Base-by-base conservation (phyloP, 1,140 invertebrate genomes). In the Papilio glaucus region DNA sequence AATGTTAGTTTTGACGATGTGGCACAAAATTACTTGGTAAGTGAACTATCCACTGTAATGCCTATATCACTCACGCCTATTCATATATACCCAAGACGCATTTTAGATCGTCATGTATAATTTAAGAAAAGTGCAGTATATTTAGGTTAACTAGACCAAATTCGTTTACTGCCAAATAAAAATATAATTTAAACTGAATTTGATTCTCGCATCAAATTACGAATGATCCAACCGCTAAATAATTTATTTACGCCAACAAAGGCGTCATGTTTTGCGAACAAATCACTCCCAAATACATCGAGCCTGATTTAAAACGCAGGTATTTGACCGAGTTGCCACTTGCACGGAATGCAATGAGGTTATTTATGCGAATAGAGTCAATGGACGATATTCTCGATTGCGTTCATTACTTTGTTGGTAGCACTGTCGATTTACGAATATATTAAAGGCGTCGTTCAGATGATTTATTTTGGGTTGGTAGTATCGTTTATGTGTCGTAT, bases 321-420 rank as follows among this genome's bases (percentile, higher is more conserved):
- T 88, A 88, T 85, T 87, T 88, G 86, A 88, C 85, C 86, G 85
- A 84, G 65, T 82, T 80, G 77, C 80, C 72, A 72, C 75, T 79
- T 72, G 77, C 57, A 69, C 72, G 71, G 75, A 77, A 82, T 80
- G 63, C 84, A 85, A 90, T 84, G 76, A 85, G 72, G 80, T 77
- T 84, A 86, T 84, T 85, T 82, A 82, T 75, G 77, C 72, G 77
- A 76, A 84, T 83, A 85, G 79, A 84, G 76, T 75, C 79, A 77
- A 74, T 78, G 73, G 72, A 77, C 71, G 62, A 74, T 57, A 57
- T 61, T 53, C 72, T 81, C 80, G 77, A 84, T 84, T 82, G 77
- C 69, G 62, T 72, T 75, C 72, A 84, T 83, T 83, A 81, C 57
- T 83, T 65, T 53, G 37, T 18, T 26, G 49, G 42, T 69, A 60